Evolutionary conservation across 2,797 vertebrate genomes (phyloP).

Genomic region (Salmo trutta): DNA sequence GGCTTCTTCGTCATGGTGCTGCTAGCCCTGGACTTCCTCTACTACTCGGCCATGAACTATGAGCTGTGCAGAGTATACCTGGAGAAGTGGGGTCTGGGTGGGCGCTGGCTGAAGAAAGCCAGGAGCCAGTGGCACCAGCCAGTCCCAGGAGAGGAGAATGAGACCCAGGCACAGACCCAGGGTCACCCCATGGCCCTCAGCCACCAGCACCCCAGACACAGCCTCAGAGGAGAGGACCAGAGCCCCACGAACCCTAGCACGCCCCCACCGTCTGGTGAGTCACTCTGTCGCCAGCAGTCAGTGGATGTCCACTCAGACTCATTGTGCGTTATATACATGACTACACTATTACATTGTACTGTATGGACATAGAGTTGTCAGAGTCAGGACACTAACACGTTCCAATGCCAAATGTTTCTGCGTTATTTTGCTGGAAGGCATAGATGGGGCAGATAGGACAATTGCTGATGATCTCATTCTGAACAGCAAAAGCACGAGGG

Average conservation of each 20-base stretch:
- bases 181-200: slow-evolving; percentile 51
- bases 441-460: neutral
- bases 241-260: slow-evolving; percentile 88
- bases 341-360: neutral
- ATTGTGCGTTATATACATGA: neutral
- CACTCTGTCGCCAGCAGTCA: neutral
- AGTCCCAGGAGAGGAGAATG: slow-evolving; percentile 72
- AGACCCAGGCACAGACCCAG: slow-evolving; percentile 65
- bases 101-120: slow-evolving; percentile 91
- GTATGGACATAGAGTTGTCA: neutral
- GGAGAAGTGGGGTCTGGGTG: slow-evolving; percentile 93
- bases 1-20: slow-evolving; percentile 95
- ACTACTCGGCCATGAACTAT: slow-evolving; percentile 98
- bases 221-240: slow-evolving; percentile 82
- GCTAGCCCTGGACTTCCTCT: slow-evolving; percentile 92
- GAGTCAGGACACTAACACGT: neutral
- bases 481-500: neutral
- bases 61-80: slow-evolving; percentile 94
- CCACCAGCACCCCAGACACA: slow-evolving; percentile 79
- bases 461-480: slow-evolving; percentile 1
- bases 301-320: neutral
- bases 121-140: slow-evolving; percentile 85
- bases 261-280: slow-evolving; percentile 93
- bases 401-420: neutral
- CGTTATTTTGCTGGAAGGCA: neutral